Conservation (phyloP, 2,888 invertebrate species). For the Acholoe squamosa region DNA sequence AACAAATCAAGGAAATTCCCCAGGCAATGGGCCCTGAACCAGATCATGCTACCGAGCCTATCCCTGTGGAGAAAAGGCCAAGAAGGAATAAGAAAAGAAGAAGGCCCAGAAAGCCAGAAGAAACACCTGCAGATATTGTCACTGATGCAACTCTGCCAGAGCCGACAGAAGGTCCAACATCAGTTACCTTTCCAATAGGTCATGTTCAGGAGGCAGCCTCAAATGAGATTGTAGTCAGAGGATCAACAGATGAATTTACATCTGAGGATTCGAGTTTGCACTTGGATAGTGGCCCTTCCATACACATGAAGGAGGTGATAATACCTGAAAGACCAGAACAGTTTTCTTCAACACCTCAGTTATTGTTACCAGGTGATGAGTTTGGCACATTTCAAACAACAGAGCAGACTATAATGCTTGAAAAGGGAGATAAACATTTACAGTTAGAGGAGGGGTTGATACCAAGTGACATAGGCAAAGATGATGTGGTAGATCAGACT, state of each 20-base stretch:
- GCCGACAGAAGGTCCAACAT: background rate
- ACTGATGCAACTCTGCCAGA: background rate
- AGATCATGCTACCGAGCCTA: no score
- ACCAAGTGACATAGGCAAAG: background rate
- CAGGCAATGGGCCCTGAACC: background rate
- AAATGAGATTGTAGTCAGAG: background rate
- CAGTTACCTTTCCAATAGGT: background rate
- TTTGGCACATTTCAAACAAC: background rate
- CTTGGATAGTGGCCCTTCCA: background rate
- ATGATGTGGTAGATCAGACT: background rate
- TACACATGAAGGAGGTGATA: background rate
- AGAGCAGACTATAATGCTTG: background rate
- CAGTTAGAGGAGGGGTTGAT: background rate
- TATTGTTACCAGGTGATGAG: background rate
- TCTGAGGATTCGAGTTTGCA: background rate
- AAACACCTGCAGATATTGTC: background rate
- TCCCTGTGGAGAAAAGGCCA: background rate
- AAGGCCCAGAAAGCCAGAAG: background rate
- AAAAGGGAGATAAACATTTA: background rate
- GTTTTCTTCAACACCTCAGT: background rate
- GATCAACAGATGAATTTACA: background rate
- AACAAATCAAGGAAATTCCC: background rate
- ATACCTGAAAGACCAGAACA: background rate
- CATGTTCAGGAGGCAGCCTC: background rate
- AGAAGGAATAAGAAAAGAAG: slow-evolving; percentile 32